phyloP scores from a whole-genome alignment of 2,113 vertebrate genomes.

The Gnathonemus echidnorhynchus region DNA sequence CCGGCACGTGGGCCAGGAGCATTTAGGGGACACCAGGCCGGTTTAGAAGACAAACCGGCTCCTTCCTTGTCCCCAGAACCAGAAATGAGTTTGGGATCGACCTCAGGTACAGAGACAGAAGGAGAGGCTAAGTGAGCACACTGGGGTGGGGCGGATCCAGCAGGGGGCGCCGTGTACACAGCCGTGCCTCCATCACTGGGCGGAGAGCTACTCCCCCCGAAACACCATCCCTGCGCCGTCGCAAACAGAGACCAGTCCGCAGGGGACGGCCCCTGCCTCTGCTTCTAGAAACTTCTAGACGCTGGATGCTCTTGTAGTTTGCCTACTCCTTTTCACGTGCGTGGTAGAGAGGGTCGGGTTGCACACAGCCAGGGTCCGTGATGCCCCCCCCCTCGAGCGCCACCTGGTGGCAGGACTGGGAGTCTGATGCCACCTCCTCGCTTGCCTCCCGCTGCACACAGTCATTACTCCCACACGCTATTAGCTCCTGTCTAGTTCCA shows the following conservation, averaged over 20 bases:
- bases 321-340: too few species aligned
- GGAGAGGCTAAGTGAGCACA: not conserved
- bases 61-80: not conserved
- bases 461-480: not conserved
- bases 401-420: not conserved
- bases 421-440: not conserved
- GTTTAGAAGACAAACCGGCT: not conserved
- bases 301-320: not conserved
- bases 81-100: not conserved
- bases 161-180: conserved; percentile 1
- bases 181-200: not conserved
- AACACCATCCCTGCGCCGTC: not conserved
- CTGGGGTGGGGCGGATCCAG: conserved; percentile 6
- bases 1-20: not conserved
- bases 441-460: not conserved
- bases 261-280: not conserved
- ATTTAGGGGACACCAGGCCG: not conserved
- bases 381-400: not conserved
- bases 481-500: not conserved
- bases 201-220: not conserved
- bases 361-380: not conserved
- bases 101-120: not conserved
- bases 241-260: not conserved
- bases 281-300: not conserved
- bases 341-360: not conserved